Conservation (phyloP, 1,140 invertebrate species). For the Heterodera carotae region DNA sequence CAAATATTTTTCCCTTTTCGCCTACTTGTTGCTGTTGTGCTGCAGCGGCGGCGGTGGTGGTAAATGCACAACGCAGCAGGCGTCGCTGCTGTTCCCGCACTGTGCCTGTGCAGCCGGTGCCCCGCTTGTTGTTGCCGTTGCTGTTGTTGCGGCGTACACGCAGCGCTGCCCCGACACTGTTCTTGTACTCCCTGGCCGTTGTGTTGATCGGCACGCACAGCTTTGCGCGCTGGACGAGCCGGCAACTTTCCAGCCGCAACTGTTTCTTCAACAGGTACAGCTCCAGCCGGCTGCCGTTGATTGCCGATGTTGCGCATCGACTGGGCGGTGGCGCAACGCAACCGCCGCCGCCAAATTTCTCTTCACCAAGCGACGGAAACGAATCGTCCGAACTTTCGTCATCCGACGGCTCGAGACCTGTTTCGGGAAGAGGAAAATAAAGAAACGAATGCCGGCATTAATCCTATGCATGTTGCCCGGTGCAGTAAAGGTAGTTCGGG, state of each 20-base stretch:
- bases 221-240: constrained; percentile 44
- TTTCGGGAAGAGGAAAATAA: neutral
- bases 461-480: too few species aligned
- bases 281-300: constrained; percentile 37
- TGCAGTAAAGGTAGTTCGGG: too few species aligned
- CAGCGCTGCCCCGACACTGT: constrained; percentile 46
- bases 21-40: neutral
- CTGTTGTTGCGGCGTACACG: constrained; percentile 33
- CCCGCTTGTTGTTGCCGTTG: constrained; percentile 6
- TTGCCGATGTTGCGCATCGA: neutral
- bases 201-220: constrained; percentile 44
- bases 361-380: constrained; percentile 21
- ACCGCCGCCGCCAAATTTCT: neutral
- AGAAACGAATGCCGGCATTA: too few species aligned
- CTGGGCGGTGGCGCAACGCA: neutral
- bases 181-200: constrained; percentile 44
- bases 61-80: neutral
- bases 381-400: constrained; percentile 52
- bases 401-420: constrained; percentile 54
- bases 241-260: constrained; percentile 37
- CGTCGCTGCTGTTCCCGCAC: constrained; percentile 9
- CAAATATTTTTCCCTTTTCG: neutral
- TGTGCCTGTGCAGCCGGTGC: neutral
- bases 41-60: too few species aligned
- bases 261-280: constrained; percentile 52